Base-by-base conservation (phyloP, 1,140 invertebrate species). In the Procambarus virginalis region DNA sequence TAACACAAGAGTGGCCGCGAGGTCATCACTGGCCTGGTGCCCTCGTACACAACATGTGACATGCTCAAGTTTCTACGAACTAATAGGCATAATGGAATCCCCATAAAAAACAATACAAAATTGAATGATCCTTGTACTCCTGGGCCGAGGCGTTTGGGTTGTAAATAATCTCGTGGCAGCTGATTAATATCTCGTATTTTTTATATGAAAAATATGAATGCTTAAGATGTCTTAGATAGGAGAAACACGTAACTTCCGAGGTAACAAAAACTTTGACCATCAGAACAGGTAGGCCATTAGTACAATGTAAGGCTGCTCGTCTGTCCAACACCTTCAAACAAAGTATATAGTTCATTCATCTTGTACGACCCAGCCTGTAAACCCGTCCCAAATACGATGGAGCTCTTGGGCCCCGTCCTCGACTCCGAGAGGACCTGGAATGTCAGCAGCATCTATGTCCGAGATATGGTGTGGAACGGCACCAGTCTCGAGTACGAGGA, bases 381-480 rank as follows among this genome's bases (percentile, higher is more conserved):
- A 34, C 45, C 34, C 1, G 9, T 82, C 4, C 80, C 17, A 6
- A 46, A 2, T 5, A 82, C 34, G 34, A 82, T 82, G 80, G 80
- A 64, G 58, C 83, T 76, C 49, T 76, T 77, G 22, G 83, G 55
- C 5, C 64, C 82, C 49, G 68, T 84, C 48, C 2, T 84, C 6
- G 83, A 55, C 46, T 34, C 60, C 12, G 75, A 87, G 9, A 70
- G 22, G 46, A 55, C 22, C 45, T 64, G 49, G 45, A 81, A 79
- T n/a, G 46, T 45, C 55, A 80, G 58, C 60, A 20, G 12, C 14
- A n/a, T 8, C 45, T 46, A 45, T 45, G 55, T 73, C 8, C 10
- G 55, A 45, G 60, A 60, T 46, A 46, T 70, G 60, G 77, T 48
- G 20, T 73, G 60, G 86, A 80, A 87, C 77, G 34, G 14, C 60